Evolutionary conservation across 2,113 vertebrate species (phyloP).

Genomic region (Numida meleagris): DNA sequence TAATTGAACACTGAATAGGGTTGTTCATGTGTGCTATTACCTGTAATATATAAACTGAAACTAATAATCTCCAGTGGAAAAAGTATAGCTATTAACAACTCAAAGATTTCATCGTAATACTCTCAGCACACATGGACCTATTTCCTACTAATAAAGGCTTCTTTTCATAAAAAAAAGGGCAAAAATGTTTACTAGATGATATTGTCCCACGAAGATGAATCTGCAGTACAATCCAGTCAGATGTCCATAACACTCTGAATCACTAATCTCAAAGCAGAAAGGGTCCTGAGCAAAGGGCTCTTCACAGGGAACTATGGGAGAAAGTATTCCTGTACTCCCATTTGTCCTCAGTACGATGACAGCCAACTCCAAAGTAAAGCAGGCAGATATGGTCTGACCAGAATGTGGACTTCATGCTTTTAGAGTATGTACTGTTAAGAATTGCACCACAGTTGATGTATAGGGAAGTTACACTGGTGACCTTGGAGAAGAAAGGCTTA

Average conservation of each 20-base stretch:
- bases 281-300: not conserved
- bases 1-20: not conserved
- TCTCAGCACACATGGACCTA: conserved; percentile 7
- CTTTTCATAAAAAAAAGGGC: not conserved
- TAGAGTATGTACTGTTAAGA: not conserved
- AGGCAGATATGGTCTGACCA: not conserved
- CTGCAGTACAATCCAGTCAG: not conserved
- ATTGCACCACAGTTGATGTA: not conserved
- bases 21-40: not conserved
- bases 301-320: not conserved
- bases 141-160: conserved; percentile 32
- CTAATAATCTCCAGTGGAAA: conserved; percentile 13
- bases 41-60: not conserved
- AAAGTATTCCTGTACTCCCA: not conserved
- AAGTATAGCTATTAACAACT: conserved; percentile 21
- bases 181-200: conserved; percentile 6
- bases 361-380: not conserved
- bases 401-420: not conserved
- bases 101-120: conserved; percentile 10
- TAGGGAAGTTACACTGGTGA: not conserved
- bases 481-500: not conserved
- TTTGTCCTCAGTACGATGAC: not conserved
- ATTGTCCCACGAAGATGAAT: not conserved
- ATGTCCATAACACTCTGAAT: not conserved
- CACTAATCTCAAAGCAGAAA: not conserved